Evolutionary conservation across 2,888 invertebrate genomes (phyloP), one percentile per base, ranked within the genome.

Genomic region (Phalangium opilio): DNA sequence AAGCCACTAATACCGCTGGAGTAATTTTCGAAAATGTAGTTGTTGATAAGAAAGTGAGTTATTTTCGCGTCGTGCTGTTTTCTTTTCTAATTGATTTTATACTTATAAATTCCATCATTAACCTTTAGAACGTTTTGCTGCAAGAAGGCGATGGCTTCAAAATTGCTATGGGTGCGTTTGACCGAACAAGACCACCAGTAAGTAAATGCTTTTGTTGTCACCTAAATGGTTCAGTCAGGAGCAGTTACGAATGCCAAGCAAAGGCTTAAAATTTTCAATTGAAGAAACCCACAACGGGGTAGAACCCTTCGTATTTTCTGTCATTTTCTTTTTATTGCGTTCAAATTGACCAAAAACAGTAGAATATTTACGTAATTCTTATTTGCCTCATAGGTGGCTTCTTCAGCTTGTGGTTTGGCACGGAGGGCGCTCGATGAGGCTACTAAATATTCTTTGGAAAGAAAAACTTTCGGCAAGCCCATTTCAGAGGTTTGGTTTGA

Each of bases 141-240:
- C 79, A 75, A 3, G 91, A 91, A 70, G 95, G 96, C 1, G 78
- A 79, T 39, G 96, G 96, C 20, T 96, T 96, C 68, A 91, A 89
- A 71, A 84, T 96, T 62, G 91, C 93, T 11, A 96, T 95, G 95
- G 81, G 81, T 38, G 86, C 90, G 1, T 96, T 96, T 64, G 95
- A 95, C 68, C 82, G 80, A 63, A 95, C 93, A 2, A 75, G 95
- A 50, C 89, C 95, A 27, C 82, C 85, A 58, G 89, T 87, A 72
- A 70, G 69, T 67, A n/a, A n/a, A n/a, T n/a, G n/a, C n/a, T n/a
- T n/a, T n/a, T n/a, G n/a, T n/a, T n/a, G n/a, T n/a, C n/a, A 8
- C 36, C 17, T 14, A 12, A n/a, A n/a, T n/a, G n/a, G n/a, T n/a
- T n/a, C n/a, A n/a, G n/a, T n/a, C n/a, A n/a, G n/a, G n/a, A n/a